phyloP scores from a whole-genome alignment of 2,888 invertebrate species.

The Cybosia mesomella region DNA sequence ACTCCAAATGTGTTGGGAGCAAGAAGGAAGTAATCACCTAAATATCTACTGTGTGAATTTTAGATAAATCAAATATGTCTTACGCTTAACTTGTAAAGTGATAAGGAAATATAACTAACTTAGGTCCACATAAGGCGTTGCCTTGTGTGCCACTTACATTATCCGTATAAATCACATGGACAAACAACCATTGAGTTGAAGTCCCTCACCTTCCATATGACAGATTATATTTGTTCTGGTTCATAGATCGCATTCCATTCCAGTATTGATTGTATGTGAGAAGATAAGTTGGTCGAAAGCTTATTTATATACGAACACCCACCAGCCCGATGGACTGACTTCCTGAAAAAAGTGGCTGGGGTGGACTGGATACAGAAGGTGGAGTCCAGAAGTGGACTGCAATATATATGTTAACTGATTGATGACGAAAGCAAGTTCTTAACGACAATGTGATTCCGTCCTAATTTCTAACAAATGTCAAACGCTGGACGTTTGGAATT shows the following conservation, averaged over 20 bases:
- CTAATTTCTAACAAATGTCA: no score
- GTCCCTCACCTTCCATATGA: not conserved
- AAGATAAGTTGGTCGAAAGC: not conserved
- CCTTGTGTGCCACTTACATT: conserved; percentile 15
- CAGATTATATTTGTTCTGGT: conserved; percentile 3
- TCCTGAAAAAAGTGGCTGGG: no score
- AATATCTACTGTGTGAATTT: not conserved
- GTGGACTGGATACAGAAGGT: no score
- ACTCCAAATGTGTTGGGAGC: no score
- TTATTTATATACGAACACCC: no score
- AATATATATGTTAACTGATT: no score
- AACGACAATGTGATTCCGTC: no score
- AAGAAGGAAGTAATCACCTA: not conserved
- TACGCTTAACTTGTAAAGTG: not conserved
- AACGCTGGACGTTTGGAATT: no score
- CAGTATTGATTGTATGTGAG: not conserved
- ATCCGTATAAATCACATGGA: conserved; percentile 14
- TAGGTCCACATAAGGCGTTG: conserved; percentile 11
- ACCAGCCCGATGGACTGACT: no score
- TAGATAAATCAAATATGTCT: conserved; percentile 1
- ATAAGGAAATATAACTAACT: conserved; percentile 18
- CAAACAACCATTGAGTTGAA: conserved; percentile 16
- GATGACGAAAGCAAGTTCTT: no score
- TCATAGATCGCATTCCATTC: not conserved
- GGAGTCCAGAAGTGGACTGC: no score